Conservation (phyloP, 2,797 vertebrate genomes). For the Lepilemur septentrionalis region DNA sequence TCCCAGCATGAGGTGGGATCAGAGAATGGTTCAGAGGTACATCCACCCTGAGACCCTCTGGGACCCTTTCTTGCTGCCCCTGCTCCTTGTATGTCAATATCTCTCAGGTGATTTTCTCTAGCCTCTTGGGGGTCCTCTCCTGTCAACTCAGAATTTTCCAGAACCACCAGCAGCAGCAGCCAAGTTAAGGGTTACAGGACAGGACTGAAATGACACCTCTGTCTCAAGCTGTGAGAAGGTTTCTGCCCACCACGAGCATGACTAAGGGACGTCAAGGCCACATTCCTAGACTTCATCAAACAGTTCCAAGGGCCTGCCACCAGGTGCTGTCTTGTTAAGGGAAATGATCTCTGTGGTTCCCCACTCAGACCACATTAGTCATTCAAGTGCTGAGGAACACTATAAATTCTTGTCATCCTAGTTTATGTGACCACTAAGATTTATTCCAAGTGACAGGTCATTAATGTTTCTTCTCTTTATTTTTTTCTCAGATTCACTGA, state of each 20-base stretch:
- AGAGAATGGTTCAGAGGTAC: not conserved
- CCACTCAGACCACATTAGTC: conserved; percentile 70
- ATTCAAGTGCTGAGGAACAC: conserved; percentile 75
- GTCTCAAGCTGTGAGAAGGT: not conserved
- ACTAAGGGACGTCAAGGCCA: not conserved
- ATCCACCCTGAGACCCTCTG: not conserved
- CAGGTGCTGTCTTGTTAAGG: conserved; percentile 59
- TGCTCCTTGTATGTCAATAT: not conserved
- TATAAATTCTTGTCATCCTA: conserved; percentile 81
- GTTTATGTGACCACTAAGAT: conserved; percentile 81
- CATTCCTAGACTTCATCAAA: not conserved
- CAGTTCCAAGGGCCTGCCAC: not conserved
- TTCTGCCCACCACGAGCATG: not conserved
- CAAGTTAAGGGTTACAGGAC: not conserved
- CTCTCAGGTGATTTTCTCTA: not conserved
- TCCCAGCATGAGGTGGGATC: accelerated
- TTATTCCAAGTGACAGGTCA: conserved; percentile 83
- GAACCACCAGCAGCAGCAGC: not conserved
- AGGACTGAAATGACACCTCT: not conserved
- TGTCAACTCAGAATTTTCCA: not conserved
- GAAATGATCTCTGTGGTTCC: conserved; percentile 57
- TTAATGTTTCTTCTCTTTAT: conserved; percentile 82
- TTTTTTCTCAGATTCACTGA: conserved; percentile 80
- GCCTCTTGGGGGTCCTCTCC: not conserved
- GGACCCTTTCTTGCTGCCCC: not conserved